phyloP scores from a whole-genome alignment of 1,140 invertebrate species.

The Ostrea denselamellosa region DNA sequence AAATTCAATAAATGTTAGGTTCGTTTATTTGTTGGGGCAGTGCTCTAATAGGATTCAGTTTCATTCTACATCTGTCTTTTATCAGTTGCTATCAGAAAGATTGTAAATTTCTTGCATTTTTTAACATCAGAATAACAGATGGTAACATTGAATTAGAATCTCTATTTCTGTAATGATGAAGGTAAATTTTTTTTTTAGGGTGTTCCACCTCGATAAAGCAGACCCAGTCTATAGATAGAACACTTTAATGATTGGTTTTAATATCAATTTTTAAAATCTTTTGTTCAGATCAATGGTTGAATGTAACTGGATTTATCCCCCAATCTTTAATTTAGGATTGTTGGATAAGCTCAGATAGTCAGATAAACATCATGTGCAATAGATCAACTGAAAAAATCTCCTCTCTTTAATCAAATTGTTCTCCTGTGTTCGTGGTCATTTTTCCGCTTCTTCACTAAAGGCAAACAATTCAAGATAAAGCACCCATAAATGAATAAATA shows the following conservation, averaged over 20 bases:
- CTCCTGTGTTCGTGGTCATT: background rate
- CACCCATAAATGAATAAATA: background rate
- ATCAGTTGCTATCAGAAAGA: background rate
- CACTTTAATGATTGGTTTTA: background rate
- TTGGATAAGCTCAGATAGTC: background rate
- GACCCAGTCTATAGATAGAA: background rate
- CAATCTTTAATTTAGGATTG: background rate
- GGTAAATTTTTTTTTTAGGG: background rate
- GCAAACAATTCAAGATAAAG: background rate
- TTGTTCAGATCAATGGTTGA: background rate
- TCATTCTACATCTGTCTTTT: constrained; percentile 29
- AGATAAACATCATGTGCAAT: background rate
- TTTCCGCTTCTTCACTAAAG: background rate
- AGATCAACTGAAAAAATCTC: no score
- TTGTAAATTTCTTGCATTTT: constrained; percentile 34
- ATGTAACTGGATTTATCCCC: background rate
- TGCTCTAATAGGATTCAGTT: background rate
- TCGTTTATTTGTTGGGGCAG: background rate
- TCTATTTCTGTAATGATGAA: background rate
- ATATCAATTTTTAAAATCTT: background rate
- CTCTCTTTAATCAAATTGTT: background rate
- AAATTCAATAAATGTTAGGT: background rate
- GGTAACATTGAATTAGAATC: constrained; percentile 7
- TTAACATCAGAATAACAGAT: constrained; percentile 2
- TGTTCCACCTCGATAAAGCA: background rate